Base-by-base conservation (phyloP, 1,140 invertebrate genomes). In the Trichonephila inaurata region DNA sequence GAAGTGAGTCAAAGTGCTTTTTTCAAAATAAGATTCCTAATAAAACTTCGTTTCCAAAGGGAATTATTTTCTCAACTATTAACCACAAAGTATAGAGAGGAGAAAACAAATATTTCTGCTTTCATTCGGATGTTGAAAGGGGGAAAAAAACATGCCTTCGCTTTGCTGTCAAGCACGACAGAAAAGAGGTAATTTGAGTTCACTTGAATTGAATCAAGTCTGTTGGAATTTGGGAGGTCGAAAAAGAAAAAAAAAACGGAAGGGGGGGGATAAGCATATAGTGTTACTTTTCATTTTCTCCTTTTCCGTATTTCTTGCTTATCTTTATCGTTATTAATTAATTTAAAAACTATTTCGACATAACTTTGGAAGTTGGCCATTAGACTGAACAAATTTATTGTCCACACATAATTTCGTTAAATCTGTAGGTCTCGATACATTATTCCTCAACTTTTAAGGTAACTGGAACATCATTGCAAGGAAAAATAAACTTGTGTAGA, bases 31-130 rank as follows among this genome's bases (percentile, higher is more conserved):
- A 89, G 61, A 89, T 69, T 89, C 87, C 87, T 89, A 66, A 66
- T 58, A 51, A 28, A 64, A 87, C 60, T 87, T 64, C 18, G 61
- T 33, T 40, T 19, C 61, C 21, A n/a, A 28, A 89, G 33, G 62
- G 64, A 89, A 89, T 72, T 89, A 89, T 89, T 87, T 89, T 89
- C 62, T 28, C 64, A 69, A 24, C 87, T 89, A 89, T 89, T 89
- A 89, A 89, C 87, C 87, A 21, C 62, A 51, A 51, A 7, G 51
- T 5, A 51, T 51, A 5, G 44, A 51, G 64, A 28, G 44, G 66
- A 33, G 24, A 61, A 89, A 88, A 88, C 60, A 89, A 89, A 87
- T 89, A 69, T 72, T 72, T 72, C 40, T 6, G 60, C 87, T 89
- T 89, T 89, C 40, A 89, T 89, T 28, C 60, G 19, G n/a, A 28